A percentile compares a stretch with the other conserved stretches of the same genome.
Evolutionary conservation across 2,113 vertebrate species (phyloP).

Genomic region (Nematolebias whitei): DNA sequence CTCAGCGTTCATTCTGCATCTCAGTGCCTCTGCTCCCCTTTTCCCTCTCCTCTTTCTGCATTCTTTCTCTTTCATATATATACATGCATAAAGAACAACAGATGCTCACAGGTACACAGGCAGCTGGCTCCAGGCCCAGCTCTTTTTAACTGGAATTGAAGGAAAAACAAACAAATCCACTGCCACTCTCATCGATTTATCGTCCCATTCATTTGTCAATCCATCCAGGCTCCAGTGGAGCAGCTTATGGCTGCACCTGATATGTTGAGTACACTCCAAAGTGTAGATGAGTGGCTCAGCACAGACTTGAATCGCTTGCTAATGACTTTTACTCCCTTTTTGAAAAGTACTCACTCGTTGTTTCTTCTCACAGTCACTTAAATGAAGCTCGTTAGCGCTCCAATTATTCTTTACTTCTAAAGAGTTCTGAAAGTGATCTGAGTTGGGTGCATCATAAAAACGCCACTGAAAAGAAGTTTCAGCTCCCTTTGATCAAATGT

Average conservation of each 20-base stretch:
- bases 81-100: not conserved
- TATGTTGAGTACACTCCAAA: constrained; percentile 35
- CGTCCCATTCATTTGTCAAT: constrained; percentile 22
- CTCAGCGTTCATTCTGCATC: not conserved
- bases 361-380: constrained; percentile 29
- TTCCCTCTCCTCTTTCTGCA: not conserved
- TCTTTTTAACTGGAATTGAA: constrained; percentile 22
- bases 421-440: constrained; percentile 27
- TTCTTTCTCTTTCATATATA: not conserved
- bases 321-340: constrained; percentile 43
- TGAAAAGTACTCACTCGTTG: constrained; percentile 34
- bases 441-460: constrained; percentile 15
- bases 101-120: not conserved
- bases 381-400: constrained; percentile 6
- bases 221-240: constrained; percentile 18
- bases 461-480: not conserved
- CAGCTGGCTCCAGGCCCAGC: constrained; percentile 17
- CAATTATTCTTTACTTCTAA: constrained; percentile 1
- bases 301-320: constrained; percentile 29
- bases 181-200: constrained; percentile 4
- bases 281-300: constrained; percentile 27
- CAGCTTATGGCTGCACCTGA: constrained; percentile 18
- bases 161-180: constrained; percentile 16
- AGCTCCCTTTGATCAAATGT: not conserved
- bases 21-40: not conserved